Evolutionary conservation across 2,113 vertebrate genomes (phyloP).

Genomic region (Epinephelus cyanopodus): DNA sequence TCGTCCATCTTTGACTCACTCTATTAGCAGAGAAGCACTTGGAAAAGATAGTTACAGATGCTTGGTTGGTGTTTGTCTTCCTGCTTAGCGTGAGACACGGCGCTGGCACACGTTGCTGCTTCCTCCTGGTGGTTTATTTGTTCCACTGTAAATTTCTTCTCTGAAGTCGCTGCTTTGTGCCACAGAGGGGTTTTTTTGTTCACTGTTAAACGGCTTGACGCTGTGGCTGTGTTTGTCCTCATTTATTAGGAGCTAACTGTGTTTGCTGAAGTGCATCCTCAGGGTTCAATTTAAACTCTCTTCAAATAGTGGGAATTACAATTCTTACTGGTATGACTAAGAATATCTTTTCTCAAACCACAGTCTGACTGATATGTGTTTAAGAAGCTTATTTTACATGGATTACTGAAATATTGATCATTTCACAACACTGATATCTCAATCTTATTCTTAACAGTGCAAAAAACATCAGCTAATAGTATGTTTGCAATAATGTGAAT

Average conservation of each 20-base stretch:
- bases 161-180: not conserved
- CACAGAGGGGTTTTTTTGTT: conserved; percentile 4
- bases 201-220: conserved; percentile 5
- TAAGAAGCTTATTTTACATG: not conserved
- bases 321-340: not conserved
- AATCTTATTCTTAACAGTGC: not conserved
- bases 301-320: conserved; percentile 3
- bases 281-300: conserved; percentile 5
- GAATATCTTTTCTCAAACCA: not conserved
- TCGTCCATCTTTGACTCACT: conserved; percentile 25
- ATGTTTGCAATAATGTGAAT: too few species aligned
- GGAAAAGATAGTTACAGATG: conserved; percentile 11
- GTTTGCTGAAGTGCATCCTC: conserved; percentile 13
- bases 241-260: conserved; percentile 20
- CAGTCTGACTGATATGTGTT: not conserved
- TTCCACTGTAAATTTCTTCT: conserved; percentile 14
- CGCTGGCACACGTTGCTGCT: conserved; percentile 19
- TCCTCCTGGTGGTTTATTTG: conserved; percentile 40
- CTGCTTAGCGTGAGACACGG: not conserved
- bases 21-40: conserved; percentile 31
- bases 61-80: conserved; percentile 20
- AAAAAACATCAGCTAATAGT: not conserved
- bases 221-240: conserved; percentile 6
- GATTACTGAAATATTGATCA: not conserved
- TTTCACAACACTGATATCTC: not conserved